phyloP scores from a whole-genome alignment of 2,797 vertebrate genomes.

The Molossus alvarezi region DNA sequence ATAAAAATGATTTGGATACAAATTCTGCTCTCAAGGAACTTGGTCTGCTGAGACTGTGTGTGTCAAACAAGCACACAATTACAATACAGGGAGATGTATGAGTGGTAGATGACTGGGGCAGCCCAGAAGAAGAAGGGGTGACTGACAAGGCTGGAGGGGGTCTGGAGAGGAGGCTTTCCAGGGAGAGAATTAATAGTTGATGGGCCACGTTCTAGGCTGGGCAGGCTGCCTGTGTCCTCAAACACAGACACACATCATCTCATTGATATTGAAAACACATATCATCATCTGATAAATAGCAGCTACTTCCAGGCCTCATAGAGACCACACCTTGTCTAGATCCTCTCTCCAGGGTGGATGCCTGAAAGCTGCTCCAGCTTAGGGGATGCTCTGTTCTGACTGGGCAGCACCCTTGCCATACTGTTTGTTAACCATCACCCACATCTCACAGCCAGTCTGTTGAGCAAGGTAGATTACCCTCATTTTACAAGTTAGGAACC shows the following conservation, averaged over 20 bases:
- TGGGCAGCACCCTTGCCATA: not conserved
- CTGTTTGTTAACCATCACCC: not conserved
- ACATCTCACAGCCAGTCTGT: not conserved
- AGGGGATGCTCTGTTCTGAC: not conserved
- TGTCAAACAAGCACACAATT: not conserved
- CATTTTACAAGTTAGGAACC: not conserved
- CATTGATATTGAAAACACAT: constrained; percentile 58
- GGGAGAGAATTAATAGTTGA: constrained; percentile 14
- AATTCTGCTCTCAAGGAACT: not conserved
- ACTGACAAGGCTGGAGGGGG: not conserved
- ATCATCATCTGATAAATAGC: not conserved
- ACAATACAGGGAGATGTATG: not conserved
- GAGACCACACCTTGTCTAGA: not conserved
- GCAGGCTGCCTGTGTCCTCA: not conserved
- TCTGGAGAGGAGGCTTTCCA: not conserved
- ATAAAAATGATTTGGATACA: constrained; percentile 28
- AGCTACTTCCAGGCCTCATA: not conserved
- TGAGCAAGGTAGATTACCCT: not conserved
- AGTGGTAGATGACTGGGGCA: not conserved
- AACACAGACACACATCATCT: not conserved
- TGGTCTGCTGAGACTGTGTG: not conserved
- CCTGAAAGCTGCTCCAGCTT: not conserved
- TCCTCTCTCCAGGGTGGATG: not conserved
- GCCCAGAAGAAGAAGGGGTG: not conserved
- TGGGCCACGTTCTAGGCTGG: not conserved